phyloP scores from a whole-genome alignment of 1,140 invertebrate genomes.

The Adelges cooleyi region DNA sequence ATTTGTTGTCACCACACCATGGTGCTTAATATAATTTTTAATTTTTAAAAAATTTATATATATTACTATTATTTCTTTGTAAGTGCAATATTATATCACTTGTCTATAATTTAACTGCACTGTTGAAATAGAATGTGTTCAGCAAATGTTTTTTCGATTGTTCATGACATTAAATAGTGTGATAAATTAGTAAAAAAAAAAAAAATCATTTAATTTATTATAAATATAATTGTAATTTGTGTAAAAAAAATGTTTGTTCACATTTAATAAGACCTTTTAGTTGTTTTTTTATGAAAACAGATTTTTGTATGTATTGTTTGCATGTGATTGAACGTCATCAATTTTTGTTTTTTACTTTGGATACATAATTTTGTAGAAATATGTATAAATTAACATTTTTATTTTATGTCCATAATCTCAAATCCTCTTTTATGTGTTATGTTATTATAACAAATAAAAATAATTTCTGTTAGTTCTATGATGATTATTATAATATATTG shows the following conservation, averaged over 20 bases:
- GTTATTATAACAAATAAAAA: background rate
- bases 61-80: background rate
- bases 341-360: no score
- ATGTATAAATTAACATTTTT: no score
- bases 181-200: background rate
- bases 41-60: no score
- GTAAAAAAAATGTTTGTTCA: background rate
- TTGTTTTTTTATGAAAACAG: no score
- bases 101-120: slow-evolving; percentile 2
- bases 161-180: background rate
- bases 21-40: slow-evolving; percentile 6
- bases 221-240: background rate
- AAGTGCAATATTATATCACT: slow-evolving; percentile 26
- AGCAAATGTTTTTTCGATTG: background rate
- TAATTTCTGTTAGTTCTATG: no score
- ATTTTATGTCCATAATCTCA: background rate
- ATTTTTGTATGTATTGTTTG: no score
- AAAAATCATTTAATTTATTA: background rate
- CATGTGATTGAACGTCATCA: no score
- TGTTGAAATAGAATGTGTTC: background rate
- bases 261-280: no score
- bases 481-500: no score
- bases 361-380: no score
- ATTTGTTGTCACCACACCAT: background rate
- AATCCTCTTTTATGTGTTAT: background rate